These are phyloP conservation scores for Paramisgurnus dabryanus DNA, from an alignment of 2,113 vertebrate species.

Conservation along the genomic window DNA sequence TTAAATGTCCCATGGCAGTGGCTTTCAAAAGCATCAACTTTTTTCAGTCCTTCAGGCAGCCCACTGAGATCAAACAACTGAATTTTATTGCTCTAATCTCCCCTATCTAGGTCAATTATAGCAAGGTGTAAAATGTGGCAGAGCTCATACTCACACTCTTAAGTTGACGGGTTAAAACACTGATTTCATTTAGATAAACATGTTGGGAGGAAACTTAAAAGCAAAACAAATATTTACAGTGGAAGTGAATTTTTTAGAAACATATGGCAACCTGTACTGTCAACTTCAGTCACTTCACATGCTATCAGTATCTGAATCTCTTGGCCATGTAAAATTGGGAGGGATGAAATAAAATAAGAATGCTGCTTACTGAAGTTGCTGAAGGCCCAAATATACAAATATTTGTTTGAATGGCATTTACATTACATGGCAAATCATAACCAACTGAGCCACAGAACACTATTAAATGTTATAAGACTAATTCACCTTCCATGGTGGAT, in stretches of 20 bases:
- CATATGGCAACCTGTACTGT: not conserved
- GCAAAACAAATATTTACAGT: not conserved
- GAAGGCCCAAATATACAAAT: not conserved
- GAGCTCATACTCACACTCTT: not conserved
- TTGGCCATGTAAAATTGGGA: not conserved
- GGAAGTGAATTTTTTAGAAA: not conserved
- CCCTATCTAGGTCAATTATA: constrained; percentile 29
- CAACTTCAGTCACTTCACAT: too few relatives aligned
- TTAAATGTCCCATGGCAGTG: not conserved
- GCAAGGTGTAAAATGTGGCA: not conserved
- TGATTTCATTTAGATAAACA: not conserved
- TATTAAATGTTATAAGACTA: too few relatives aligned
- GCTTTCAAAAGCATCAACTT: not conserved
- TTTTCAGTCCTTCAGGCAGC: constrained; percentile 2
- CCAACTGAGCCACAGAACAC: too few relatives aligned
- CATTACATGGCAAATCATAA: too few relatives aligned
- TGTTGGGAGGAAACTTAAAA: not conserved
- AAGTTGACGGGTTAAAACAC: not conserved
- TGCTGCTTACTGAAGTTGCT: not conserved
- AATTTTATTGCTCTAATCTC: constrained; percentile 44
- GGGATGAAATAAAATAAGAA: not conserved
- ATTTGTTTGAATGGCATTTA: not conserved
- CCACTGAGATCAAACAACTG: constrained; percentile 33
- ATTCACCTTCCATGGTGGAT: too few relatives aligned
- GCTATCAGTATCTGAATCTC: not conserved